Evolutionary conservation across 2,113 vertebrate species (phyloP), one percentile per base, ranked within the genome.

Genomic region (Tringa solitaria): DNA sequence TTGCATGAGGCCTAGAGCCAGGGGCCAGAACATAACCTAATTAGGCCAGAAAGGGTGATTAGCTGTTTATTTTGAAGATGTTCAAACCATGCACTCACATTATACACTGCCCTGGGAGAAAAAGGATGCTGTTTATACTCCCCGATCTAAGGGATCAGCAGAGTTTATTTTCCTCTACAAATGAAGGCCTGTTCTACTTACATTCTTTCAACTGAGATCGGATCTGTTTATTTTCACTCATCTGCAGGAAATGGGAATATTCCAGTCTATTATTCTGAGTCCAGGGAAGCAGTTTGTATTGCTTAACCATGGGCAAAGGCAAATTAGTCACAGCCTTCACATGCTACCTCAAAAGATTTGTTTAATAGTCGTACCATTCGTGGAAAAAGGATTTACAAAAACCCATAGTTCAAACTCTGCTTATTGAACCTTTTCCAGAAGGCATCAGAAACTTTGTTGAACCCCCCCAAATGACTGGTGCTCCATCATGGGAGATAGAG

Each of bases 201-300:
- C 28, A 73, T 92, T 93, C 86, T 76, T 96, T 92, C 76, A 93
- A 2, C 77, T 89, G 81, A 87, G 80, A 93, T 94, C 4, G 3
- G 53, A 84, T 95, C 92, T 96, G 92, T 96, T 97, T 96, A 96
- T 97, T 96, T 96, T 97, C 95, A 95, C 77, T 91, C 76, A 92
- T 96, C 89, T 95, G 61, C 89, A 93, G 94, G 95, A 97, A 96
- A 95, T 82, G 57, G 77, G 81, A 95, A 90, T 76, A 90, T 93
- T 89, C 84, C 59, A 72, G 51, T 35, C 65, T 79, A 82, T 89
- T 95, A 82, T 91, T 95, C 48, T 59, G 69, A 76, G 82, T 75
- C 65, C 61, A 73, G 57, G 45, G 37, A 96, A 87, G 69, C 61
- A 91, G 80, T 91, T 95, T 92, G 48, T 87, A 61, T 88, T 92